A percentile compares a stretch with the other conserved stretches of the same genome.
phyloP scores from a whole-genome alignment of 2,888 invertebrate genomes.

The Mimas tiliae region DNA sequence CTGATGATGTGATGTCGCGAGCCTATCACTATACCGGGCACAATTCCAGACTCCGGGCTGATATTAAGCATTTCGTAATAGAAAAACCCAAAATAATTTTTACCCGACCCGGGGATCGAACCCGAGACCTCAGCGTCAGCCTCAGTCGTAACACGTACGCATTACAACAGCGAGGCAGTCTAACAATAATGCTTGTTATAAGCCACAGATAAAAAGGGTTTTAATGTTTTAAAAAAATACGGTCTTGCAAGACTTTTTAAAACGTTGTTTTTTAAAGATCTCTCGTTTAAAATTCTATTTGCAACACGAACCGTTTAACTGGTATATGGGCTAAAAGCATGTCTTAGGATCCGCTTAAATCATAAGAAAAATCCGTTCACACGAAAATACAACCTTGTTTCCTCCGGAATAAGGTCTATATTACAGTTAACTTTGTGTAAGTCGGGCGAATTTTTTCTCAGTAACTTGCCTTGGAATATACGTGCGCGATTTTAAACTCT shows the following conservation, averaged over 20 bases:
- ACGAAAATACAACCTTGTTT: neutral
- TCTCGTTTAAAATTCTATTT: conserved; percentile 44
- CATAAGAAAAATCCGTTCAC: neutral
- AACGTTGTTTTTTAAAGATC: conserved; percentile 8
- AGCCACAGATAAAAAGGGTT: too few relatives aligned
- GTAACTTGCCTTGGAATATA: neutral
- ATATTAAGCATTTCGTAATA: too few relatives aligned
- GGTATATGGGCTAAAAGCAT: conserved; percentile 25
- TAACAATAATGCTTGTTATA: too few relatives aligned
- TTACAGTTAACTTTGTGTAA: neutral
- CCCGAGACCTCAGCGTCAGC: too few relatives aligned
- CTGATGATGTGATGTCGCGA: too few relatives aligned
- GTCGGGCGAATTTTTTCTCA: conserved; percentile 5
- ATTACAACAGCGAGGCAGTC: too few relatives aligned
- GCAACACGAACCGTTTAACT: conserved; percentile 25
- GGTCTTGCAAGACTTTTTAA: neutral
- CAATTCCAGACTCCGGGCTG: too few relatives aligned
- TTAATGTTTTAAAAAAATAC: too few relatives aligned
- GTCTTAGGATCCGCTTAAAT: conserved; percentile 14
- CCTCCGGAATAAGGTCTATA: neutral
- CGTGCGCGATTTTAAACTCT: neutral
- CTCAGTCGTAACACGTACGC: too few relatives aligned
- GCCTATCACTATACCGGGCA: too few relatives aligned
- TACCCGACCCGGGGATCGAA: too few relatives aligned
- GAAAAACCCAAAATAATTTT: too few relatives aligned